These are phyloP conservation scores for Drosophila aldrichi DNA, from an alignment of 2,888 invertebrate genomes.

Conservation along the genomic window DNA sequence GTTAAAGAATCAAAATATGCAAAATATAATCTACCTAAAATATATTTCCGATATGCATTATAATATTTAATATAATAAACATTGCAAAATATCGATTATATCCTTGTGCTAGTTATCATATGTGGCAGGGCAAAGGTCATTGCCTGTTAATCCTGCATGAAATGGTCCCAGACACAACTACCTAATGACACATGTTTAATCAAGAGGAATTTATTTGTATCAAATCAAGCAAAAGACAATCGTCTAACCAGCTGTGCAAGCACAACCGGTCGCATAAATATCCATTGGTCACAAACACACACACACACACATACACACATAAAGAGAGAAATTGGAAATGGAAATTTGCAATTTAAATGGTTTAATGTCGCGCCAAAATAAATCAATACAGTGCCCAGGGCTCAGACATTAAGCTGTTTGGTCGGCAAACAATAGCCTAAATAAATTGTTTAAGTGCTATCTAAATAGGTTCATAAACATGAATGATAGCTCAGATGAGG, in stretches of 20 bases:
- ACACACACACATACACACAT: too few species aligned
- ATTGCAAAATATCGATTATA: too few species aligned
- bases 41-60: too few species aligned
- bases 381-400: slow-evolving; percentile 41
- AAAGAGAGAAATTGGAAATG: neutral
- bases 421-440: slow-evolving; percentile 32
- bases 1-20: neutral
- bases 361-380: slow-evolving; percentile 58
- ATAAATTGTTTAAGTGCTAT: slow-evolving; percentile 26
- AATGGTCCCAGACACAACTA: slow-evolving; percentile 32
- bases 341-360: slow-evolving; percentile 54
- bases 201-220: slow-evolving; percentile 63
- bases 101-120: neutral
- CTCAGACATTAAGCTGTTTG: slow-evolving; percentile 33
- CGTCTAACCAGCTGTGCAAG: slow-evolving; percentile 43
- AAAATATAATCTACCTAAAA: neutral
- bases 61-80: too few species aligned
- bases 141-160: slow-evolving; percentile 1
- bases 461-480: slow-evolving; percentile 22
- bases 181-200: slow-evolving; percentile 59
- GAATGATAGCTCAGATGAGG: slow-evolving; percentile 3
- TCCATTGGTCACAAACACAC: slow-evolving; percentile 27
- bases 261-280: slow-evolving; percentile 40
- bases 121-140: slow-evolving; percentile 9
- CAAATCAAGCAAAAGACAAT: slow-evolving; percentile 22